Base-by-base conservation (phyloP, 2,113 vertebrate genomes). In the Silurus meridionalis region DNA sequence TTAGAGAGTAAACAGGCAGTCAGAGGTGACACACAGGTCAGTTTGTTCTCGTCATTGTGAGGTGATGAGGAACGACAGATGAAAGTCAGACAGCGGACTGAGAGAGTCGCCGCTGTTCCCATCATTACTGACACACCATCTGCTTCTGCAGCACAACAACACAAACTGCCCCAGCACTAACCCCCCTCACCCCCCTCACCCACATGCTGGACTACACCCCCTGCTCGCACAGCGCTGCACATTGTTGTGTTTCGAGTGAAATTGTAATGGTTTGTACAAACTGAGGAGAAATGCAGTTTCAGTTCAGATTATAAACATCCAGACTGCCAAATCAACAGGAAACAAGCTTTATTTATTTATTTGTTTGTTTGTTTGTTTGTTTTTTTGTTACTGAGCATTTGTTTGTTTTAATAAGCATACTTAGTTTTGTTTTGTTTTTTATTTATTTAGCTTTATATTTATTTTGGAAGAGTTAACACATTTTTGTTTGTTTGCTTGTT, bases 71-170 rank as follows among this genome's bases (percentile, higher is more conserved):
- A 37, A 83, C 7, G n/a, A 37, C 80, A 17, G 80, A 55, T 69
- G n/a, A 83, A 69, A 69, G 64, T 21, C 13, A 17, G 69, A 21
- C 69, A 19, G 69, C 46, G 25, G 48, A 52, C 46, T 23, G 55
- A 37, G n/a, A 82, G 60, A 64, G 25, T 6, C 3, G n/a, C 3
- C 17, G 46, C 28, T 57, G 25, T 72, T 58, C 28, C 67, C 28
- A 4, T 83, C 53, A 48, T 71, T 69, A 72, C 17, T 23, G 25
- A 83, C 55, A 58, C 66, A 21, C 82, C 82, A 83, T 83, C 82
- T 83, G 66, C 66, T 72, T 72, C 67, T 72, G 82, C 53, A 28
- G 58, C 17, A 83, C 57, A 48, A 72, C 48, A 72, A 83, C 21
- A 55, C 67, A 9, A 28, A 21, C 48, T 19, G 28, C 81, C 60